A percentile compares a stretch with the other conserved stretches of the same genome.
Conservation (phyloP, 2,888 invertebrate species). For the Chrysolina haemoptera region DNA sequence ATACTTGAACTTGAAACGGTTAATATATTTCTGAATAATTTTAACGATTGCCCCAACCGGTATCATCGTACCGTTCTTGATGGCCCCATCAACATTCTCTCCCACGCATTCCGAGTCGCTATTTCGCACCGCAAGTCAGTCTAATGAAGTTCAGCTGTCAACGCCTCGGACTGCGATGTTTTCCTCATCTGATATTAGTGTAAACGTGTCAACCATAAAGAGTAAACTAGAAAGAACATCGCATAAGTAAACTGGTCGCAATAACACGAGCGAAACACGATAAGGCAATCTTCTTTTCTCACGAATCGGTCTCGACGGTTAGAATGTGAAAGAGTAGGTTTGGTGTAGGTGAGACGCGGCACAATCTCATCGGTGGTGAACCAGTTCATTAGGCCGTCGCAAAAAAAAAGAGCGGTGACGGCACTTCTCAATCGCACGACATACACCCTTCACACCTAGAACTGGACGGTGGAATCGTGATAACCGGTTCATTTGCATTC, state of each 20-base stretch:
- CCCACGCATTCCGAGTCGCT: neutral
- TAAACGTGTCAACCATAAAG: constrained; percentile 61
- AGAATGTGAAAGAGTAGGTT: constrained; percentile 40
- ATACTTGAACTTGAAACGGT: neutral
- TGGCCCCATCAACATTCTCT: neutral
- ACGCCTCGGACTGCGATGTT: constrained; percentile 31
- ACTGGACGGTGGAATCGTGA: constrained; percentile 40
- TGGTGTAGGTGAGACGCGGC: neutral
- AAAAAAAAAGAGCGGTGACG: constrained; percentile 53
- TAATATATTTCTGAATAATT: neutral
- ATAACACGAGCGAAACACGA: constrained; percentile 63
- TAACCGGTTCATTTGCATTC: constrained; percentile 54
- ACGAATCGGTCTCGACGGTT: constrained; percentile 59
- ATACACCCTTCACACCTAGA: constrained; percentile 52
- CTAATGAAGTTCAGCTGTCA: constrained; percentile 23
- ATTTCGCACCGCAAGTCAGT: constrained; percentile 21
- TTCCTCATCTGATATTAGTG: constrained; percentile 56
- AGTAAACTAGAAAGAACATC: constrained; percentile 59
- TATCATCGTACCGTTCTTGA: neutral
- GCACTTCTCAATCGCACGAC: constrained; percentile 50
- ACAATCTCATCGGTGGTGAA: constrained; percentile 46
- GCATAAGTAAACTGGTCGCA: constrained; percentile 62
- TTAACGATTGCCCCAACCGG: neutral
- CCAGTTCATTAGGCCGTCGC: constrained; percentile 58
- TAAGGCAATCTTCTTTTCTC: constrained; percentile 64